These are phyloP conservation scores for Cepphus grylle DNA, from an alignment of 2,113 vertebrate genomes.

Conservation along the genomic window DNA sequence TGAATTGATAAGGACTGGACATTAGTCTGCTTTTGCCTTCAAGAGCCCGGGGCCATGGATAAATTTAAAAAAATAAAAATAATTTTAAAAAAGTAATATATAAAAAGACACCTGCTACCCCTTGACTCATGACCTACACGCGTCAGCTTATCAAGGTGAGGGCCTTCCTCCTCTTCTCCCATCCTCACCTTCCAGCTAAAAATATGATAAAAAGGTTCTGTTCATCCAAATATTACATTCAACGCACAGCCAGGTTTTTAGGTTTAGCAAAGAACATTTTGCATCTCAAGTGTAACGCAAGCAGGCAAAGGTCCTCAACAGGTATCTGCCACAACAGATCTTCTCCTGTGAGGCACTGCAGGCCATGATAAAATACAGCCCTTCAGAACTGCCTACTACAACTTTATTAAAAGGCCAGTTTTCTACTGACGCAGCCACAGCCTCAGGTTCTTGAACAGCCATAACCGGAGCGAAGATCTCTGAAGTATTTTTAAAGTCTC, in stretches of 20 bases:
- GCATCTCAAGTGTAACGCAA: background rate
- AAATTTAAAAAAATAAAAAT: background rate
- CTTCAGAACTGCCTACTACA: background rate
- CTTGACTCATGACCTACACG: background rate
- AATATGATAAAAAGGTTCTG: background rate
- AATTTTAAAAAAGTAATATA: rapidly evolving
- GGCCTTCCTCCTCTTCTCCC: background rate
- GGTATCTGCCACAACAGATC: background rate
- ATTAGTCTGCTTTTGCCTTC: background rate
- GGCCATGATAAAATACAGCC: background rate
- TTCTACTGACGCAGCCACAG: background rate
- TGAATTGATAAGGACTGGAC: background rate
- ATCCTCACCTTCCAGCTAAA: background rate
- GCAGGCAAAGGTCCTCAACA: background rate
- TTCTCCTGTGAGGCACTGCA: background rate
- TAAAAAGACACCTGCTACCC: background rate
- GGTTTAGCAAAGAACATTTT: background rate
- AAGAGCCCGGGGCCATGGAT: background rate
- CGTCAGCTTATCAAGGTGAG: background rate
- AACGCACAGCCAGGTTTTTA: background rate
- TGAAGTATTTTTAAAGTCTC: background rate
- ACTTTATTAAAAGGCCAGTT: background rate
- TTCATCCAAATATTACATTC: background rate
- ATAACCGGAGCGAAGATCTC: background rate
- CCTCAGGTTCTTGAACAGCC: background rate